These are phyloP conservation scores for Atractosteus spatula DNA, from an alignment of 2,113 vertebrate genomes.

Conservation along the genomic window DNA sequence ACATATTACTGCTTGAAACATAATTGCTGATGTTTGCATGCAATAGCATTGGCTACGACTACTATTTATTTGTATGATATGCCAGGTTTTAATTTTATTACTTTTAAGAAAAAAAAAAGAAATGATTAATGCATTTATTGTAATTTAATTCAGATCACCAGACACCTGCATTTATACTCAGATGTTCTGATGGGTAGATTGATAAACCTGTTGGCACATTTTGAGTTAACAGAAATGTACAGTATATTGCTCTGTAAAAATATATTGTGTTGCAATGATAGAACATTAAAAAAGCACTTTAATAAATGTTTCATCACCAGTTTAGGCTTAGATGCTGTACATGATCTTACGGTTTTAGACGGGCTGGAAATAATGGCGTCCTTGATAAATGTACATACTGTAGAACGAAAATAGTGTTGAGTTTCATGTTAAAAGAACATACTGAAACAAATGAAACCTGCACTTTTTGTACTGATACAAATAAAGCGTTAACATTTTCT, in stretches of 20 bases:
- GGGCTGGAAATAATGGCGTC: constrained; percentile 49
- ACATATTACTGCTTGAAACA: constrained; percentile 75
- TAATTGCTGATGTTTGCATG: constrained; percentile 78
- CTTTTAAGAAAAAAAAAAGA: constrained; percentile 43
- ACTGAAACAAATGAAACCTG: constrained; percentile 60
- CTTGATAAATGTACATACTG: constrained; percentile 67
- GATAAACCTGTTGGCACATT: constrained; percentile 49
- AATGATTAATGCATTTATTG: constrained; percentile 62
- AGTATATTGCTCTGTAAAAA: constrained; percentile 72
- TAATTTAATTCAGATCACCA: constrained; percentile 58
- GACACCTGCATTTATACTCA: constrained; percentile 50
- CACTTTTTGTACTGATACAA: constrained; percentile 79
- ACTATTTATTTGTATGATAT: constrained; percentile 83
- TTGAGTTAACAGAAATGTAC: constrained; percentile 57
- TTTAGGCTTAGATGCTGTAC: constrained; percentile 69
- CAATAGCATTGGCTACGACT: constrained; percentile 75
- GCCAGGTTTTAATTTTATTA: constrained; percentile 75
- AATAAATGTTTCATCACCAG: constrained; percentile 78
- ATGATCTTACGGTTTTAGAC: constrained; percentile 61
- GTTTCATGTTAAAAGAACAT: constrained; percentile 58
- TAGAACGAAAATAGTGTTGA: constrained; percentile 44
- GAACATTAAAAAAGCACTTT: constrained; percentile 72
- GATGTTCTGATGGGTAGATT: constrained; percentile 50
- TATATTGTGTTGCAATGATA: constrained; percentile 69
- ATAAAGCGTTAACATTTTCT: constrained; percentile 80